A percentile compares a stretch with the other conserved stretches of the same genome.
These are phyloP conservation scores for Mycalesis mineus DNA, from an alignment of 2,888 invertebrate species.

Conservation along the genomic window DNA sequence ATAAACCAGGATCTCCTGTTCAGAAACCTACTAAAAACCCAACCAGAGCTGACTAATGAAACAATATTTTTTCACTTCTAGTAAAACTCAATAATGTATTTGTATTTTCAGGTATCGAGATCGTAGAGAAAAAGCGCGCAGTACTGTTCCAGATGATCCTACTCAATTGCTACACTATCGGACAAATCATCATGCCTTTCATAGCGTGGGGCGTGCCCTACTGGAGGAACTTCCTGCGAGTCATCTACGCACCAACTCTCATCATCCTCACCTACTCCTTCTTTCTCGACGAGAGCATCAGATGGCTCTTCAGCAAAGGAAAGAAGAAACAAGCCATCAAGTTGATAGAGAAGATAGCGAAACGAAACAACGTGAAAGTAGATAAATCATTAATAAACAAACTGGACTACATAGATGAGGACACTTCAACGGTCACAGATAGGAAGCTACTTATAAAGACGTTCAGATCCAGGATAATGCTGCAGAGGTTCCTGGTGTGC, in stretches of 20 bases:
- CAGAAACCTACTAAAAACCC: too few relatives aligned
- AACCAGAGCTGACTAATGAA: too few relatives aligned
- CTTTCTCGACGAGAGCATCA: constrained; percentile 66
- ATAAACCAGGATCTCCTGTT: too few relatives aligned
- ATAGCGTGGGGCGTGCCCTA: constrained; percentile 67
- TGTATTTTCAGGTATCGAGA: constrained; percentile 62
- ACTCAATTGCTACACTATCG: constrained; percentile 63
- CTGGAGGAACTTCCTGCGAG: constrained; percentile 64
- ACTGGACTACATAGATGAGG: constrained; percentile 54
- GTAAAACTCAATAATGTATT: too few relatives aligned
- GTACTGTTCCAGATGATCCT: constrained; percentile 68
- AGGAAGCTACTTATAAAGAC: constrained; percentile 57
- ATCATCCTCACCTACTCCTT: constrained; percentile 59
- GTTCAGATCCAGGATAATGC: constrained; percentile 62
- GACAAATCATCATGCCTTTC: constrained; percentile 63
- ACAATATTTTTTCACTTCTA: too few relatives aligned
- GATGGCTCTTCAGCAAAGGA: constrained; percentile 70
- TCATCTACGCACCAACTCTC: constrained; percentile 66
- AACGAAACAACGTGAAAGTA: constrained; percentile 51
- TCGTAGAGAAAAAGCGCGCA: constrained; percentile 62
- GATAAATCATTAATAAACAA: constrained; percentile 48
- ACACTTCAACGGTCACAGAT: constrained; percentile 46
- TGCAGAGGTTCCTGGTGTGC: constrained; percentile 64
- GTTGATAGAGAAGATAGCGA: constrained; percentile 62
- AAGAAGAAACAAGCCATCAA: constrained; percentile 49